A percentile compares a stretch with the other conserved stretches of the same genome.
phyloP scores from a whole-genome alignment of 2,797 vertebrate species.

The Sparidentex hasta region DNA sequence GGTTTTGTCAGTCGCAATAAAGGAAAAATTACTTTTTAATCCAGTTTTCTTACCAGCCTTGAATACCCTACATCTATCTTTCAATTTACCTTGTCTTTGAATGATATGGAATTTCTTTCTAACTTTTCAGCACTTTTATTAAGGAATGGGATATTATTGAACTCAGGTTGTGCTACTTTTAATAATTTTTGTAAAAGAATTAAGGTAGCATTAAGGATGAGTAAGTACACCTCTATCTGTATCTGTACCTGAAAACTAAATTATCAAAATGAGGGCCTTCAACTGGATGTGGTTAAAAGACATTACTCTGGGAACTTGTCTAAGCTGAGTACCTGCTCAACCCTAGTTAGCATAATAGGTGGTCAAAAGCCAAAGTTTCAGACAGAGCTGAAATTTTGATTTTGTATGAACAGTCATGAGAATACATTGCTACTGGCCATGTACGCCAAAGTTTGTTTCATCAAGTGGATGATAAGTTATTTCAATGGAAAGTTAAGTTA shows the following conservation, averaged over 20 bases:
- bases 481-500: slow-evolving; percentile 1
- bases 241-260: too few species aligned
- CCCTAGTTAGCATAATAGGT: too few species aligned
- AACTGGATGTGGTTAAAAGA: too few species aligned
- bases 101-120: not conserved
- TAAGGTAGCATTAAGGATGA: not conserved
- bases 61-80: not conserved
- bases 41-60: not conserved
- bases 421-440: too few species aligned
- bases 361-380: too few species aligned
- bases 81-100: not conserved
- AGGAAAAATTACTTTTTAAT: not conserved
- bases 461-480: not conserved
- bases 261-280: too few species aligned
- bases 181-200: not conserved
- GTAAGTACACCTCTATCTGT: too few species aligned
- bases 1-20: slow-evolving; percentile 7
- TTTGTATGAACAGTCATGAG: too few species aligned
- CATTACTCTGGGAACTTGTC: too few species aligned
- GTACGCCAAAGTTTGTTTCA: not conserved
- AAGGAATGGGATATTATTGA: not conserved
- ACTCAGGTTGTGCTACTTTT: not conserved
- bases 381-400: too few species aligned
- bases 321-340: too few species aligned
- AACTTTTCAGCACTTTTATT: not conserved